Percentiles rank a stretch among this genome's conserved stretches.
These are phyloP conservation scores for Phataginus tetradactyla DNA, from an alignment of 2,797 vertebrate species.

Conservation along the genomic window DNA sequence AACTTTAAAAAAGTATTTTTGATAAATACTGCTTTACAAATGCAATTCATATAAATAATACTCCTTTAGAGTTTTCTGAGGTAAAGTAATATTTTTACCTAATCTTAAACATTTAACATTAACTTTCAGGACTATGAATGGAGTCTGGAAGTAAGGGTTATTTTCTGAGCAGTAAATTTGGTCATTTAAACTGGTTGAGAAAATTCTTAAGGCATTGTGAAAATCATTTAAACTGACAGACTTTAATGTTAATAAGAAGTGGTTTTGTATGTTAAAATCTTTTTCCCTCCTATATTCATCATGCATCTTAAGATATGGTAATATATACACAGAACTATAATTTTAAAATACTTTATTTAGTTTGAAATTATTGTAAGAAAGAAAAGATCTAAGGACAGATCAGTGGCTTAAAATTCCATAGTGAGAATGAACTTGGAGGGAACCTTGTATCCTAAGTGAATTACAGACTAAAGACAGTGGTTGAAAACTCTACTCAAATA, in stretches of 20 bases:
- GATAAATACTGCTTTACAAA: constrained; percentile 41
- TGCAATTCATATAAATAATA: constrained; percentile 15
- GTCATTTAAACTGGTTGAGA: constrained; percentile 63
- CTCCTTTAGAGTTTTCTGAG: constrained; percentile 39
- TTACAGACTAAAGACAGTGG: constrained; percentile 15
- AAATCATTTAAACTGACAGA: constrained; percentile 66
- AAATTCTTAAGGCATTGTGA: constrained; percentile 49
- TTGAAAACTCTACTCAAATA: background rate
- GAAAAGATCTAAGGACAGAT: constrained; percentile 60
- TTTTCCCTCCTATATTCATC: constrained; percentile 64
- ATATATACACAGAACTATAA: constrained; percentile 56
- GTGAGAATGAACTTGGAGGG: constrained; percentile 53
- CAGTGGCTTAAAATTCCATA: constrained; percentile 42
- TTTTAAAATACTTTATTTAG: constrained; percentile 68
- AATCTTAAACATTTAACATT: constrained; percentile 41
- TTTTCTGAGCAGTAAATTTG: constrained; percentile 60
- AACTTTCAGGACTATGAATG: constrained; percentile 6
- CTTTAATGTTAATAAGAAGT: constrained; percentile 64
- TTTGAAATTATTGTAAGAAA: constrained; percentile 65
- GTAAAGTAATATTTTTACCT: constrained; percentile 47
- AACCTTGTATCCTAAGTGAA: constrained; percentile 35
- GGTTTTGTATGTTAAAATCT: constrained; percentile 70
- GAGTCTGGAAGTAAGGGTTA: constrained; percentile 19
- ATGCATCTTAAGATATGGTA: constrained; percentile 66
- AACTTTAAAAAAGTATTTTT: constrained; percentile 37